Evolutionary conservation across 2,113 vertebrate species (phyloP).

Genomic region (Craseonycteris thonglongyai): DNA sequence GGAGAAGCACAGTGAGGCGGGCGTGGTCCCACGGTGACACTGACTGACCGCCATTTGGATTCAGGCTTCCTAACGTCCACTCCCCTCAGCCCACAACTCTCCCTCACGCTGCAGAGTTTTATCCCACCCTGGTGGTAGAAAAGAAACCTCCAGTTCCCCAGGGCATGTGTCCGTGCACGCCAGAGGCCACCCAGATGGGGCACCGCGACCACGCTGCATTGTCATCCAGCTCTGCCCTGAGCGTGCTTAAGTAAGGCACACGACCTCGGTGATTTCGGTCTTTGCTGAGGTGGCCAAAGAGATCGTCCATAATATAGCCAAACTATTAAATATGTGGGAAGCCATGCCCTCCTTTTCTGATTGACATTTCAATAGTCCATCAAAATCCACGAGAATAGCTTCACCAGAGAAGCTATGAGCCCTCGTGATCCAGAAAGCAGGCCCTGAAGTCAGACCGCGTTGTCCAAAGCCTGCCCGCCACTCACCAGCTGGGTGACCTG

Average conservation of each 20-base stretch:
- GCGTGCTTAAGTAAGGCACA: background rate
- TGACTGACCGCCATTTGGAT: rapidly evolving
- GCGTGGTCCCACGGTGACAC: rapidly evolving
- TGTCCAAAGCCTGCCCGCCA: background rate
- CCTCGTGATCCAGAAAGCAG: rapidly evolving
- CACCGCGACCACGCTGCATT: background rate
- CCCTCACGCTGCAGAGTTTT: background rate
- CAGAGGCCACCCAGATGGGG: background rate
- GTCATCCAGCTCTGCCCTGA: background rate
- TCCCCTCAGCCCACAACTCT: background rate
- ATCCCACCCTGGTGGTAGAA: background rate
- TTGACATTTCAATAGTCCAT: background rate
- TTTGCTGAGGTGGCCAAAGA: background rate
- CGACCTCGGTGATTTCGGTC: background rate
- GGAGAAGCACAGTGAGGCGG: background rate
- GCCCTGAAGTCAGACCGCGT: background rate
- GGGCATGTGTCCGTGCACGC: too few species aligned
- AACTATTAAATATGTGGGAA: background rate
- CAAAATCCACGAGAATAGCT: background rate
- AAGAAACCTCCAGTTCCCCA: background rate
- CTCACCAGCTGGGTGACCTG: background rate
- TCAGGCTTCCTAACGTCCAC: too few species aligned
- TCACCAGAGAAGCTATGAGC: background rate
- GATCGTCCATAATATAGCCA: background rate
- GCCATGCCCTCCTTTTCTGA: background rate